phyloP scores from a whole-genome alignment of 2,797 vertebrate species.

The Pampus argenteus region DNA sequence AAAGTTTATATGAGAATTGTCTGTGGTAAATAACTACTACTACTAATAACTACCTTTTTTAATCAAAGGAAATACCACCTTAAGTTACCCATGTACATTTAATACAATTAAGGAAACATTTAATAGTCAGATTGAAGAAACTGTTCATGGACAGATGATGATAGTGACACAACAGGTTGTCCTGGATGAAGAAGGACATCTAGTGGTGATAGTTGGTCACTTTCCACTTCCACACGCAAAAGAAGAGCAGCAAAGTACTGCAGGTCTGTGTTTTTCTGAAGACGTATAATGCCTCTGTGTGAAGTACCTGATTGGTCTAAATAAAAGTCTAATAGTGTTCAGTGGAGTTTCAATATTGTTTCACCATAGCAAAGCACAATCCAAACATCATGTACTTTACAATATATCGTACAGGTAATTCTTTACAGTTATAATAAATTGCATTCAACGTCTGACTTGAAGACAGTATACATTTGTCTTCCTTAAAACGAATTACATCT shows the following conservation, averaged over 20 bases:
- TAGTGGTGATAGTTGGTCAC: slow-evolving; percentile 52
- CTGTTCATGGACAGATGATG: neutral
- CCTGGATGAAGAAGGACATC: slow-evolving; percentile 63
- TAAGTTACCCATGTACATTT: neutral
- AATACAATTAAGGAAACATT: neutral
- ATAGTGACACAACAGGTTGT: rapidly evolving
- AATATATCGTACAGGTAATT: neutral
- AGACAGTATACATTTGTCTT: slow-evolving; percentile 24
- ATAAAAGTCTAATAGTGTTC: neutral
- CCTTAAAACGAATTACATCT: slow-evolving; percentile 25
- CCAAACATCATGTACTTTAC: neutral
- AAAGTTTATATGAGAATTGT: neutral
- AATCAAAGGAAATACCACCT: neutral
- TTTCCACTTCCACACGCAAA: neutral
- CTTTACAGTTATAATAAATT: slow-evolving; percentile 7
- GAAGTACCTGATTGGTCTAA: neutral
- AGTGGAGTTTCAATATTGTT: neutral
- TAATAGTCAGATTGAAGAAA: neutral
- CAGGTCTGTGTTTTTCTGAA: neutral
- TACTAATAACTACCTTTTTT: neutral
- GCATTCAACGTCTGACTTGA: slow-evolving; percentile 11
- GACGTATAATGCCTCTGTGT: no score
- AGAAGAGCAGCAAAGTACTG: neutral
- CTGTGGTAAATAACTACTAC: neutral
- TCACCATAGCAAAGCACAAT: neutral